Percentiles rank a stretch among this genome's conserved stretches.
Conservation (phyloP, 2,797 vertebrate species). For the Onychomys arenicola region DNA sequence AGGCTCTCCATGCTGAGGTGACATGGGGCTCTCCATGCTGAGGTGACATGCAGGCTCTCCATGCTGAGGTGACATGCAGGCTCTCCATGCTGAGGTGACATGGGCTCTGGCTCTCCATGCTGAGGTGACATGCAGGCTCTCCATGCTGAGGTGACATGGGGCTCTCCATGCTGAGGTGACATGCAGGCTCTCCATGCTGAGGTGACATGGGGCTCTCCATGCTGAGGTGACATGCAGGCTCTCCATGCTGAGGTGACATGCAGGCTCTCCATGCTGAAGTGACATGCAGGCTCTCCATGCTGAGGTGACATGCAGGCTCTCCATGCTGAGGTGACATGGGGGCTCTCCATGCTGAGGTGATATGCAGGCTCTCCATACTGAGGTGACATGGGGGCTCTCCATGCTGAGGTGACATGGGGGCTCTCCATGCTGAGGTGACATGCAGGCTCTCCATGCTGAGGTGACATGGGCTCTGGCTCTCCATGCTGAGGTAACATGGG, state of each 20-base stretch:
- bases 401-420: not conserved
- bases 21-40: not conserved
- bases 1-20: not conserved
- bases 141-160: not conserved
- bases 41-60: not conserved
- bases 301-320: not conserved
- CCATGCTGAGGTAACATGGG: not conserved
- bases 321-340: not conserved
- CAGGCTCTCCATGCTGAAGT: not conserved
- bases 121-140: not conserved
- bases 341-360: not conserved
- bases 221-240: not conserved
- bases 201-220: not conserved
- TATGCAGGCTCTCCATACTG: not conserved
- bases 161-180: not conserved
- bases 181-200: not conserved
- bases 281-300: not conserved
- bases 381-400: not conserved
- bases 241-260: not conserved
- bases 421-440: not conserved
- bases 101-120: not conserved
- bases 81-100: not conserved
- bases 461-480: not conserved
- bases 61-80: not conserved
- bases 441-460: not conserved